Evolutionary conservation across 2,888 invertebrate genomes (phyloP), one percentile per base, ranked within the genome.

Genomic region (Polydrusus tereticollis): DNA sequence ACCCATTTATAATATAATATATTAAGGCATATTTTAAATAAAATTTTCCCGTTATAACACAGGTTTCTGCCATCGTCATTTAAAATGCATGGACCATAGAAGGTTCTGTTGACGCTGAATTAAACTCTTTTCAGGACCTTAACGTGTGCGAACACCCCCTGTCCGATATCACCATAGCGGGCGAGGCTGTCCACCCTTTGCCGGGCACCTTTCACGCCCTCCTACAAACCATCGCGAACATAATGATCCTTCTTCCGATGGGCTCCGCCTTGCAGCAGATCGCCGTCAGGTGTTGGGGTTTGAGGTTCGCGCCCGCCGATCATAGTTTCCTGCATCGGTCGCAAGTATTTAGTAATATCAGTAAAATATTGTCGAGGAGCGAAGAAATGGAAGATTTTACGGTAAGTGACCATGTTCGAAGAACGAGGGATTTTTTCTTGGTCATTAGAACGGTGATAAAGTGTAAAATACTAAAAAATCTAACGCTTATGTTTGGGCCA

Each of bases 211-310:
- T 98, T 84, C 97, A 98, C 83, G 89, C 92, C 0, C 89, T 97
- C 72, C 87, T 98, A 16, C 96, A 97, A 82, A 96, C 97, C 0
- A 93, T 98, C 68, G 94, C 97, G 12, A 95, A 97, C 83, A 88
- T 98, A 50, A 98, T 98, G 88, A 92, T 97, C 14, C 88, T 94
- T 16, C 87, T 97, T 74, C 95, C 96, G 0, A 91, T 94, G 75
- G 94, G 96, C 45, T 95, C 96, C 6, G 91, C 97, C 0, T 87
- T 96, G 20, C 94, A 96, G 80, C 92, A 96, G 84, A 96, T 97
- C 86, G 97, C 97, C 0, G 94, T 98, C 43, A 89, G 96, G 73
- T 97, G 97, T 85, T 98, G 97, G 93, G 96, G 96, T 29, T 90
- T 98, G 62, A 91, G 93, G 80, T 98, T 97, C 84, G 92, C 93